These are phyloP conservation scores for Chrysomela aeneicollis DNA, from an alignment of 2,888 invertebrate species.

Conservation along the genomic window DNA sequence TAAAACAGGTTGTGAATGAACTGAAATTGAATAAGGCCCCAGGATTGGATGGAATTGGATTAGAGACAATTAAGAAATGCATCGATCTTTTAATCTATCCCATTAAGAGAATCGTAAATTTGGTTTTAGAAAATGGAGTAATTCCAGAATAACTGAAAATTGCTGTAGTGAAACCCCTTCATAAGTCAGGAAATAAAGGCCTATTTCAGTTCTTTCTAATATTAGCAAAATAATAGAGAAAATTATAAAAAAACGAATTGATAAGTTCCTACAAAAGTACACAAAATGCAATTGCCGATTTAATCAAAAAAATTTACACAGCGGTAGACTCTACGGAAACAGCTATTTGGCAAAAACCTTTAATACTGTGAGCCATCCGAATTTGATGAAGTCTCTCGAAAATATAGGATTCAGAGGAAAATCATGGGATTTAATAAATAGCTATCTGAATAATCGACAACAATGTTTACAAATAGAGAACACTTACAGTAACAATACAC, in stretches of 20 bases:
- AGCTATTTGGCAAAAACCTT: too few species aligned
- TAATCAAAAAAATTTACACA: background rate
- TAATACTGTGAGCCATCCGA: too few species aligned
- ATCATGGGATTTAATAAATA: background rate
- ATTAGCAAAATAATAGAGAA: background rate
- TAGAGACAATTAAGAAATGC: background rate
- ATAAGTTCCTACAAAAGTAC: background rate
- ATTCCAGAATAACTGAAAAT: background rate
- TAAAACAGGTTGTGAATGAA: background rate
- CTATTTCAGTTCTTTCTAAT: background rate
- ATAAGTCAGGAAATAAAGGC: background rate
- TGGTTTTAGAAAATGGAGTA: background rate
- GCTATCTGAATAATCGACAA: too few species aligned
- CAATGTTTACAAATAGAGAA: too few species aligned
- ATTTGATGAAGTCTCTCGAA: slow-evolving; percentile 4
- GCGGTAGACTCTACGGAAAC: background rate
- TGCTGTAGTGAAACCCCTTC: background rate
- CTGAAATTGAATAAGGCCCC: background rate
- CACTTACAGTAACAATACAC: too few species aligned
- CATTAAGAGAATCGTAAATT: background rate
- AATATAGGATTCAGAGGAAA: slow-evolving; percentile 9
- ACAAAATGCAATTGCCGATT: background rate
- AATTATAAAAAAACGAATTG: background rate
- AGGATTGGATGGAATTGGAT: background rate
- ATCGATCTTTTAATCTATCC: background rate